These are phyloP conservation scores for Sabatieria punctata DNA, from an alignment of 2,888 invertebrate genomes.

Conservation along the genomic window DNA sequence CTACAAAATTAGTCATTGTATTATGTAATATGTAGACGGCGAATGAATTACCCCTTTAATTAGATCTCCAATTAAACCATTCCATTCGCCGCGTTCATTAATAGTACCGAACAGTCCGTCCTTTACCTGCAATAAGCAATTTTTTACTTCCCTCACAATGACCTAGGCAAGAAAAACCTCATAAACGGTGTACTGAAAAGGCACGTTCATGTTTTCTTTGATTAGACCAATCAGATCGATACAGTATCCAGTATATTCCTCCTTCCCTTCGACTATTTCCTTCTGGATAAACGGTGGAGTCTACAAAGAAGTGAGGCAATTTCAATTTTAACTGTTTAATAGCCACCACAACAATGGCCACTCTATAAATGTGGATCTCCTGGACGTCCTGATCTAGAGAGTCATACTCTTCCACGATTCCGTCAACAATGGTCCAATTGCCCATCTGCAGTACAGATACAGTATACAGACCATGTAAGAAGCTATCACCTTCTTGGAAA, in stretches of 20 bases:
- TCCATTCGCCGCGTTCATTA: slow-evolving; percentile 68
- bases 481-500: background rate
- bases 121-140: slow-evolving; percentile 29
- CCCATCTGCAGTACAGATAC: slow-evolving; percentile 25
- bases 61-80: slow-evolving; percentile 53
- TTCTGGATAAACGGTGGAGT: slow-evolving; percentile 41
- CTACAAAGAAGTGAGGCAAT: too few relatives aligned
- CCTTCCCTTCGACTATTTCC: slow-evolving; percentile 14
- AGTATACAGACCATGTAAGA: too few relatives aligned
- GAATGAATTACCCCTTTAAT: slow-evolving; percentile 49
- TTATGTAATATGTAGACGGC: too few relatives aligned
- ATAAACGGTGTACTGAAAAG: slow-evolving; percentile 70
- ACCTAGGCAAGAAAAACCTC: slow-evolving; percentile 47
- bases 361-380: slow-evolving; percentile 19
- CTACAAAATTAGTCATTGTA: too few relatives aligned
- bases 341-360: slow-evolving; percentile 24
- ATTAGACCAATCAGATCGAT: slow-evolving; percentile 81
- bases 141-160: background rate
- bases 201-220: slow-evolving; percentile 48
- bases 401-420: slow-evolving; percentile 19
- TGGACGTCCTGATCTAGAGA: slow-evolving; percentile 20
- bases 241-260: slow-evolving; percentile 61
- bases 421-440: slow-evolving; percentile 20
- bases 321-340: too few relatives aligned
- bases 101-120: slow-evolving; percentile 73